phyloP scores from a whole-genome alignment of 1,140 invertebrate species.

The Ceratitis capitata region DNA sequence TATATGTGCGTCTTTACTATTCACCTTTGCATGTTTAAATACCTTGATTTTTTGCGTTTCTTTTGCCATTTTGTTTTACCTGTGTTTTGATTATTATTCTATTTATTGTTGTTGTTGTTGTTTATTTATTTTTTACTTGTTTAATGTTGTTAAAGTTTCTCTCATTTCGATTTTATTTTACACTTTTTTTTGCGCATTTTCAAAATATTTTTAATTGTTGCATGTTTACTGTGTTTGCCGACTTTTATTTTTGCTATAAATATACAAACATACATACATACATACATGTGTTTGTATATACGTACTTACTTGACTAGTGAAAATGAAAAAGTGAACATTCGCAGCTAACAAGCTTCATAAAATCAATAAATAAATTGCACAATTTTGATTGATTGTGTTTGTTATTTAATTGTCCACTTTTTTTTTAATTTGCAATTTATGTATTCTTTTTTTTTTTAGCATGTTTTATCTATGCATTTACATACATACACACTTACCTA shows the following conservation, averaged over 20 bases:
- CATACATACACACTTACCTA: not conserved
- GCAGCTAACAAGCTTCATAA: no score
- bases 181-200: not conserved
- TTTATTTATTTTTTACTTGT: not conserved
- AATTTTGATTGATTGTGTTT: not conserved
- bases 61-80: constrained; percentile 25
- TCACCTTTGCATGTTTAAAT: not conserved
- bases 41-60: not conserved
- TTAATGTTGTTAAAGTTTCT: not conserved
- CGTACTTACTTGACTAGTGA: no score
- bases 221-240: not conserved
- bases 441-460: not conserved
- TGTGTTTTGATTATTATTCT: not conserved
- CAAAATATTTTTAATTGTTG: constrained; percentile 24
- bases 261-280: not conserved
- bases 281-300: not conserved
- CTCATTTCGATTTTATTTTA: not conserved
- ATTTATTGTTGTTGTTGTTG: no score
- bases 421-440: constrained; percentile 11
- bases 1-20: not conserved
- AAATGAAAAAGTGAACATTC: no score
- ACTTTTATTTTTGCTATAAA: not conserved
- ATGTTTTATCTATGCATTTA: not conserved
- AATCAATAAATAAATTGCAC: constrained; percentile 10
- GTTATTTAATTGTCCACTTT: not conserved